Evolutionary conservation across 2,888 invertebrate genomes (phyloP), one percentile per base, ranked within the genome.

Genomic region (Callimorpha dominula): DNA sequence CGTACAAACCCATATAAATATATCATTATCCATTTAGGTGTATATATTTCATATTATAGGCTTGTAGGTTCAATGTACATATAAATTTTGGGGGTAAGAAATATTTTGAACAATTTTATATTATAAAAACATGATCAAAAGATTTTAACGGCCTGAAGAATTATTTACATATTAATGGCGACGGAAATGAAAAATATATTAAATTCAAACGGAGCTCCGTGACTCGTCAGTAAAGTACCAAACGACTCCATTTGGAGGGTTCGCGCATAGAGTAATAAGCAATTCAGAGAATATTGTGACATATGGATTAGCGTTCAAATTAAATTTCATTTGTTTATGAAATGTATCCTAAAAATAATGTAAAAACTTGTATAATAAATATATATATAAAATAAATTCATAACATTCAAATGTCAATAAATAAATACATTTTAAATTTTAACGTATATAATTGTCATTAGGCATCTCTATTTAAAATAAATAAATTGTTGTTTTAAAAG

Each of bases 171-270:
- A 94, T 94, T 95, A 95, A 95, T 95, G 87, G 92, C 87, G 84
- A 88, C 90, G 94, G 93, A 95, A 94, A 95, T 95, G 94, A 95
- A 95, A 95, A 95, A 95, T 95, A 93, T 94, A 95, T 95, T 94
- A 95, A 95, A 95, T 94, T 94, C 95, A 93, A 93, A 92, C 93
- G 87, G 89, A 91, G 91, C 91, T 91, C 92, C 95, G 94, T 95
- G 95, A 95, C 95, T 95, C 94, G 94, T 94, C 95, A 94, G 94
- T 93, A 94, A 94, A 94, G 94, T 94, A 93, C 91, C 90, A 88
- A 94, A 95, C 94, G 94, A 94, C 95, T 95, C 90, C 90, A 94
- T 95, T 94, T 91, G 89, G 92, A 91, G 95, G 95, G 94, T 92
- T 88, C 82, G 71, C 65, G 72, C 86, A 81, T 83, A 95, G 95